These are phyloP conservation scores for Drosophila equinoxialis DNA, from an alignment of 1,140 invertebrate species.

Conservation along the genomic window DNA sequence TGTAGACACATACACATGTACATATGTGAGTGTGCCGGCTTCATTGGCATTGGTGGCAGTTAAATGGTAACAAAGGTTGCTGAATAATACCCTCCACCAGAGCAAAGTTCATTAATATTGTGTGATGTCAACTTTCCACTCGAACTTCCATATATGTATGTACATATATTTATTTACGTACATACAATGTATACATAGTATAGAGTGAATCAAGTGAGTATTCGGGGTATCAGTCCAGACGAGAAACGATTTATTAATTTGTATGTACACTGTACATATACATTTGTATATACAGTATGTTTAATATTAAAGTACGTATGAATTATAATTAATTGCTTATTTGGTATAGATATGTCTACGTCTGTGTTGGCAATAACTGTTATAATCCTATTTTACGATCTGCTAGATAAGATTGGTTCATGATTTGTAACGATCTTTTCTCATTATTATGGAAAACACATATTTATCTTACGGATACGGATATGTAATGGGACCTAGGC, in stretches of 20 bases:
- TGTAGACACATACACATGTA: too few relatives aligned
- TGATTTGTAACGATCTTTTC: too few relatives aligned
- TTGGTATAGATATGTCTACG: too few relatives aligned
- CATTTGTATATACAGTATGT: too few relatives aligned
- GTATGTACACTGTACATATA: background rate
- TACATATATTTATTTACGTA: background rate
- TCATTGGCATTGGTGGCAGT: background rate
- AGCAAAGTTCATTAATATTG: conserved; percentile 4
- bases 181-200: too few relatives aligned
- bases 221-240: background rate
- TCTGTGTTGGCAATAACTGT: background rate
- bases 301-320: too few relatives aligned
- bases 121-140: conserved; percentile 1
- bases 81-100: conserved; percentile 6
- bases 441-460: too few relatives aligned
- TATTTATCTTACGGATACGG: too few relatives aligned
- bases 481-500: too few relatives aligned
- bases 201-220: too few relatives aligned
- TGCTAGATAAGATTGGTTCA: too few relatives aligned
- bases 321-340: too few relatives aligned
- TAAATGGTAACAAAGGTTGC: conserved; percentile 10
- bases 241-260: background rate
- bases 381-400: background rate
- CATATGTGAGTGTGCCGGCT: background rate
- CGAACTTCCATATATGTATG: background rate